Evolutionary conservation across 53 echinoderm and acorn worm genomes (phyloP), one percentile per base, ranked within the genome.

Genomic region (Pentamera pediparva): DNA sequence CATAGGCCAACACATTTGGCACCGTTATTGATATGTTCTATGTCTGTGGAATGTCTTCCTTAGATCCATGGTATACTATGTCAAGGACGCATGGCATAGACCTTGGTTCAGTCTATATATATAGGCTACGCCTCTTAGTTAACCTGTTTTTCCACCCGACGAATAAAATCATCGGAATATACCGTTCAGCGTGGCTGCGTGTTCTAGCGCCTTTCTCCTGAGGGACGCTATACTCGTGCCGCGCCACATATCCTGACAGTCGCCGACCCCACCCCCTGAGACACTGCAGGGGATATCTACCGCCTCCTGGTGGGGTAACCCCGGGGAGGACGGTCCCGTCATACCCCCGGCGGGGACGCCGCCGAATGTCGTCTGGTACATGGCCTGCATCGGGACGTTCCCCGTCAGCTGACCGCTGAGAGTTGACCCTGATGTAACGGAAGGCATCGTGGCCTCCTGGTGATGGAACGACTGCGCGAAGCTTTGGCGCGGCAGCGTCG

Each of bases 161-260:
- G n/a, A n/a, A n/a, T n/a, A 18, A 29, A 39, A 32, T 95, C 87
- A 96, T 88, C 96, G 88, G 48, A 96, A 96, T 38, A 90, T 90
- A 9, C 96, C 96, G 58, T 96, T 96, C 39, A 96, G 83, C 11
- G 96, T 85, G 31, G 90, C 96, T 27, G 90, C 87, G 63, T 93
- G 93, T 81, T 96, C 96, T 43, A 96, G 81, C 18, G 96, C 96
- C 83, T 91, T 82, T 62, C 96, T 56, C 32, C 96, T 85, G 30
- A 96, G 80, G 19, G 96, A 91, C 4, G 96, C 96, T 69, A 96
- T 96, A 85, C 96, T 96, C n/a, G 96, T 96, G 15, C 96, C 96
- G 36, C 96, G 78, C 96, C 91, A 96, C 85, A 96, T 88, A 36
- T 96, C 96, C 51, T 72, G 73, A 32, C 73, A 72, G 33, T 72